Evolutionary conservation across 1,140 invertebrate genomes (phyloP).

Genomic region (Ceratosolen fusciceps): DNA sequence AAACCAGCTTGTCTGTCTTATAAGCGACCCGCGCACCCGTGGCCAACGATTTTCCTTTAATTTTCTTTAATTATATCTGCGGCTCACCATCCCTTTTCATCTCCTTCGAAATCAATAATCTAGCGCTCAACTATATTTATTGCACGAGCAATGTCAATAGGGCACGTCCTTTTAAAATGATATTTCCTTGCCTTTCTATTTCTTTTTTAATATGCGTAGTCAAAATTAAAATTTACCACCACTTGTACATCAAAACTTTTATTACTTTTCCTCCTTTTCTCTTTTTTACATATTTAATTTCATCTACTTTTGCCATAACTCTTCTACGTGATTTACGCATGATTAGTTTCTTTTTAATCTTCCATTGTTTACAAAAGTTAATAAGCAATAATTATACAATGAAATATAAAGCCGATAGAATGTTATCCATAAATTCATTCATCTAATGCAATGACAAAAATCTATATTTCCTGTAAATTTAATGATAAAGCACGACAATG

Average conservation of each 20-base stretch:
- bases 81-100: no score
- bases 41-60: no score
- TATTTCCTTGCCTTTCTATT: no score
- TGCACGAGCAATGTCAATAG: background rate
- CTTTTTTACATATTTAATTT: background rate
- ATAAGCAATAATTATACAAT: background rate
- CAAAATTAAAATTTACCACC: background rate
- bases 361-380: background rate
- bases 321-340: background rate
- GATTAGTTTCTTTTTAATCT: background rate
- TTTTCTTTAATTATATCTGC: no score
- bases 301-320: conserved; percentile 5
- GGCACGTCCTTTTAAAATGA: background rate
- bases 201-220: background rate
- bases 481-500: no score
- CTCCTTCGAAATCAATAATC: background rate
- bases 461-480: no score
- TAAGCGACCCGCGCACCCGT: no score
- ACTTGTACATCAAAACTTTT: background rate
- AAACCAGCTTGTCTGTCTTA: no score
- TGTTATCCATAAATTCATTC: no score
- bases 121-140: conserved; percentile 8
- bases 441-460: no score
- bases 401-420: background rate
- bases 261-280: background rate